Evolutionary conservation across 92 coral and sea anemone species (phyloP), one percentile per base, ranked within the genome.

Genomic region (Parazoanthus swiftii): DNA sequence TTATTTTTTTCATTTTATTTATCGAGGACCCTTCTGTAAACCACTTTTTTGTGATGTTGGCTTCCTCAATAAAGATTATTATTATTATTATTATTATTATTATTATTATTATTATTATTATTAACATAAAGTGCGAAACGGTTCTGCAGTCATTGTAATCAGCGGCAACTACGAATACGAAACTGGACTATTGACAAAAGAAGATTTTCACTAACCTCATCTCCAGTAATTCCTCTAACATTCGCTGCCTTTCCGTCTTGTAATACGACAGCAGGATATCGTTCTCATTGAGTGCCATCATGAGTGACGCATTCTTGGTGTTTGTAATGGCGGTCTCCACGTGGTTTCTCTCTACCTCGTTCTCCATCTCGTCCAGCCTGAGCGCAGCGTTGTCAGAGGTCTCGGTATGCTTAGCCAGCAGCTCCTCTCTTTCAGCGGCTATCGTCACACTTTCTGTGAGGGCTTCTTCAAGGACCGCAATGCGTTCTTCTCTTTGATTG

Each of bases 401-500:
- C 79, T 93, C 93, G n/a, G 98, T 92, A 72, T 97, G 99, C 48
- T 95, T 96, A 15, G 96, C 98, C 91, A 97, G 92, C 58, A 97
- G 76, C 85, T 94, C 95, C 76, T 95, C 99, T 38, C 95, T 88
- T 88, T 97, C 99, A 51, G 99, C 98, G 50, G 98, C 98, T 75
- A 92, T 97, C 76, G 98, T 95, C 63, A 97, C 99, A 78, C 98
- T 97, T 80, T 97, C 99, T 67, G 95, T 95, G 51, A 97, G 94
- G 14, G 99, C 99, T 86, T 97, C 99, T 80, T 97, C 99, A 43
- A 97, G 74, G 46, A 97, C 93, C 35, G 97, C 97, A 71, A 97
- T 92, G 35, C 99, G 95, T 75, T 95, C 98, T 10, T 94, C 95
- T 82, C 91, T 97, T 43, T 85, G 86, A 72, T 93, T 93, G 76